These are phyloP conservation scores for Ylistrum balloti DNA, from an alignment of 1,140 invertebrate genomes.

Conservation along the genomic window DNA sequence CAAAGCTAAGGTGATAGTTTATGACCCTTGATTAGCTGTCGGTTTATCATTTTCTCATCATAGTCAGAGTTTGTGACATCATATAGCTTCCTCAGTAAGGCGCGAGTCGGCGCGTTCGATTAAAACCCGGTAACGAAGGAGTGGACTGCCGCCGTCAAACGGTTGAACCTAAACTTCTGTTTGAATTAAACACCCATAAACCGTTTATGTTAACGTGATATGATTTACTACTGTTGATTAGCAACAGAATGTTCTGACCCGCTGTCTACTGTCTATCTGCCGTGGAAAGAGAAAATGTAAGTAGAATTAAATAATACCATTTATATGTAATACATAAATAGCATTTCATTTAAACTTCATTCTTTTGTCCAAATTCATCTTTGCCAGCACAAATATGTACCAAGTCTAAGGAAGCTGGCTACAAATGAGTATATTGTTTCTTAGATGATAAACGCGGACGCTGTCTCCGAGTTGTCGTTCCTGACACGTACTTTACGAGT, in stretches of 20 bases:
- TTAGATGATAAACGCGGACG: too few species aligned
- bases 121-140: neutral
- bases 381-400: too few species aligned
- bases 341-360: too few species aligned
- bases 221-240: conserved; percentile 9
- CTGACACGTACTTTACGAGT: neutral
- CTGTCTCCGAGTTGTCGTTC: neutral
- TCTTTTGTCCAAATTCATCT: too few species aligned
- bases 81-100: neutral
- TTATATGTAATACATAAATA: neutral
- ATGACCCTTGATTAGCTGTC: neutral
- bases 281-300: neutral
- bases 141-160: neutral
- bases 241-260: neutral
- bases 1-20: conserved; percentile 2
- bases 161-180: conserved; percentile 17
- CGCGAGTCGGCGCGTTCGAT: neutral
- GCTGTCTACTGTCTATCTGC: neutral
- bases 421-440: too few species aligned
- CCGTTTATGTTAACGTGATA: conserved; percentile 4
- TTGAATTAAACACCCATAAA: conserved; percentile 18
- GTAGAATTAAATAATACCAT: too few species aligned
- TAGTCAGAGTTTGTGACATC: neutral
- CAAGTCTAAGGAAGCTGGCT: too few species aligned
- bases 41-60: conserved; percentile 9